Conservation (phyloP, 2,888 invertebrate genomes). For the Agrilus biguttatus region DNA sequence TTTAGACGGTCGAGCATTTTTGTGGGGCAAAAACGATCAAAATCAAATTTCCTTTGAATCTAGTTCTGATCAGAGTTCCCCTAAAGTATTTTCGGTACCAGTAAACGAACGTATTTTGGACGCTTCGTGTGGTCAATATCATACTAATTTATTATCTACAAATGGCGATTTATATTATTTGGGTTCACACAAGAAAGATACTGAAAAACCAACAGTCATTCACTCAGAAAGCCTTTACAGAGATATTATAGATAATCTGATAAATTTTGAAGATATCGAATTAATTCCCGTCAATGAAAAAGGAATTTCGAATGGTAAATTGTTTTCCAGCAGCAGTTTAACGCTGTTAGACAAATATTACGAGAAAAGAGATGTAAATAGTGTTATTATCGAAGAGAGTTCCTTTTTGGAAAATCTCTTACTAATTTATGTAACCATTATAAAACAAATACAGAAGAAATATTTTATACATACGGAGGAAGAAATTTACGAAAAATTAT, state of each 20-base stretch:
- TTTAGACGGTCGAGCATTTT: slow-evolving; percentile 63
- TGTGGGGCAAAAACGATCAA: slow-evolving; percentile 68
- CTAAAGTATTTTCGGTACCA: slow-evolving; percentile 36
- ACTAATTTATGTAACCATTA: slow-evolving; percentile 27
- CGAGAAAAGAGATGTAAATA: slow-evolving; percentile 22
- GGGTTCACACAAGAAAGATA: slow-evolving; percentile 42
- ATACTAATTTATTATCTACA: slow-evolving; percentile 53
- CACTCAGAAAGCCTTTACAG: too few species aligned
- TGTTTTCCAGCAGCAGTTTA: too few species aligned
- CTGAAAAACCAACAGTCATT: background rate
- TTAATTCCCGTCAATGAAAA: too few species aligned
- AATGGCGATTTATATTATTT: slow-evolving; percentile 53
- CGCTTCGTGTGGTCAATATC: slow-evolving; percentile 37
- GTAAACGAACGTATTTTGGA: slow-evolving; percentile 27
- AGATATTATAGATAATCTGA: too few species aligned
- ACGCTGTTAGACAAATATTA: background rate
- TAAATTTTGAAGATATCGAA: too few species aligned
- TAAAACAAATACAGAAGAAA: slow-evolving; percentile 51
- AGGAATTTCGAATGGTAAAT: too few species aligned
- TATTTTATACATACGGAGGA: slow-evolving; percentile 39
- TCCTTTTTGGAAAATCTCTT: background rate
- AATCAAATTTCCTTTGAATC: slow-evolving; percentile 55
- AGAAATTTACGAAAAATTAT: slow-evolving; percentile 47
- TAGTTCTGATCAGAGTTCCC: slow-evolving; percentile 50
- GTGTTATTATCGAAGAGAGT: slow-evolving; percentile 12